Base-by-base conservation (phyloP, 2,113 vertebrate species). In the Bujurquina vittata region DNA sequence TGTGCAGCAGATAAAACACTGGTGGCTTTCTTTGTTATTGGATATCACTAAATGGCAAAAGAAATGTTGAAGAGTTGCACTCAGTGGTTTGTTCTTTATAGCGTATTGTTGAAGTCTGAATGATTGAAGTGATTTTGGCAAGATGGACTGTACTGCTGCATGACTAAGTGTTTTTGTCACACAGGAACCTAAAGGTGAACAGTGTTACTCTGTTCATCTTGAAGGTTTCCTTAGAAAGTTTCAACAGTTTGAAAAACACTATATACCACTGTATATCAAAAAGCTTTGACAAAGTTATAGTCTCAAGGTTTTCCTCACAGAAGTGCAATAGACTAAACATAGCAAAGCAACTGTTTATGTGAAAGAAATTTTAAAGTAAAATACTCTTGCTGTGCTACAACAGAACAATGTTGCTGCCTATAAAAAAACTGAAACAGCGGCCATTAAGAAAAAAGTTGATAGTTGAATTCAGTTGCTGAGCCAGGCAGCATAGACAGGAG, bases 401-500 rank as follows among this genome's bases (percentile, higher is more conserved):
- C 10, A 31, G 23, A 29, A 10, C 65, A 69, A 43, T 49, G 6
- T 52, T 11, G 65, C 9, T 69, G 23, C 23, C 17, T 49, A 52
- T 52, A 69, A 49, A 23, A 29, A 72, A 55, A 79, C 17, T 55
- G 58, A 85, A 84, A 74, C 20, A 46, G 20, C 5, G 14, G 18
- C 20, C 10, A 26, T 10, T 40, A 74, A 57, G 7, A 84, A 54
- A 60, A 37, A 26, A 7, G 0, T 1, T 37, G 9, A 74, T 59
- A n/a, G 54, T 59, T 23, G 40, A 58, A 20, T 75, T 18, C 49
- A 17, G 31, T 9, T 1, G 20, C 63, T 69, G 37, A 72, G 65
- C 87, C 46, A 69, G 79, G 63, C 59, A 12, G 1, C 18, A 40
- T 75, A 74, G 52, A 77, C 73, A 62, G 58, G 65, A 84, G 84